Percentiles rank a stretch among this genome's conserved stretches.
phyloP scores from a whole-genome alignment of 2,797 vertebrate genomes.

The Glyptemys insculpta region DNA sequence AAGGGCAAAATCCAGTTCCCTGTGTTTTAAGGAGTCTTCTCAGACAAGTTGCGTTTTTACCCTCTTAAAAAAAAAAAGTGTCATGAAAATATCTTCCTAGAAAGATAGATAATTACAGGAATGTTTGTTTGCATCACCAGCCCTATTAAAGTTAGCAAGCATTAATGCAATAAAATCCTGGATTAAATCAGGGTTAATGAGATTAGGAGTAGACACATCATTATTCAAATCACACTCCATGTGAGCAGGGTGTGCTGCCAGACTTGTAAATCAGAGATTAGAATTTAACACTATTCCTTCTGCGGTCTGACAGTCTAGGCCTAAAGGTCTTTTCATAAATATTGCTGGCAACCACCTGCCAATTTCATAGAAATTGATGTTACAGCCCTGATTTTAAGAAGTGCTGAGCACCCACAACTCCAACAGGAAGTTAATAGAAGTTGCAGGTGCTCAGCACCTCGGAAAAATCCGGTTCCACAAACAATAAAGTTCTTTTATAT shows the following conservation, averaged over 20 bases:
- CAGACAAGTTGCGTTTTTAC: not conserved
- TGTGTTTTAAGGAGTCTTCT: not conserved
- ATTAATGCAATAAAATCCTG: constrained; percentile 48
- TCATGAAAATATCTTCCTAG: constrained; percentile 22
- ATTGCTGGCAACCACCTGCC: constrained; percentile 35
- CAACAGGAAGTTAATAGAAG: not conserved
- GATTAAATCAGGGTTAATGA: constrained; percentile 67
- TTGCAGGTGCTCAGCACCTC: constrained; percentile 3
- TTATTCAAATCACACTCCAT: constrained; percentile 61
- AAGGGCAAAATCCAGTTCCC: not conserved
- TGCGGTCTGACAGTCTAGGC: constrained; percentile 46
- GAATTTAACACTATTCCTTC: constrained; percentile 53
- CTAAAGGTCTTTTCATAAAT: constrained; percentile 39
- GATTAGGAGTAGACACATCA: constrained; percentile 63
- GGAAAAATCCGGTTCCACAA: not conserved
- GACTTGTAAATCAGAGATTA: constrained; percentile 64
- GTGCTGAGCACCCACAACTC: not conserved
- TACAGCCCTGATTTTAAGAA: not conserved
- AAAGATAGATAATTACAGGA: not conserved
- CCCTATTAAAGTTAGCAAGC: constrained; percentile 47
- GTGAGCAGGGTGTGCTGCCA: not conserved
- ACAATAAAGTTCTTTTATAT: not conserved
- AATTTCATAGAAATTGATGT: constrained; percentile 1
- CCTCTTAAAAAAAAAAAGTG: not conserved
- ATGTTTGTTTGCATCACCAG: constrained; percentile 49